Evolutionary conservation across 2,113 vertebrate species (phyloP), one percentile per base, ranked within the genome.

Genomic region (Gymnorhina tibicen): DNA sequence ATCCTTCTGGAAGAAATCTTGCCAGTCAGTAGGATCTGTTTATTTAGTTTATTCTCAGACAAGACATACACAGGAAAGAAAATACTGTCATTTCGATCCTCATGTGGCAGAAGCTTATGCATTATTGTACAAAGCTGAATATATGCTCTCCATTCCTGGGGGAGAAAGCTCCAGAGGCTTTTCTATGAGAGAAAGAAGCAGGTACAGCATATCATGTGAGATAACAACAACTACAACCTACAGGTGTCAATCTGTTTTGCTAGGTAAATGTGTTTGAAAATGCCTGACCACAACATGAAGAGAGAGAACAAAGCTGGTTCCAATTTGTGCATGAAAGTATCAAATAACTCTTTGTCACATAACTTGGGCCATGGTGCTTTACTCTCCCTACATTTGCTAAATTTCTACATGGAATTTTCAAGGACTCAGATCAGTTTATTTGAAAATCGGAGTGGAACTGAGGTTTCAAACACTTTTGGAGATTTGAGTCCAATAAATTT

Each of bases 261-360:
- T 52, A 66, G 33, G 44, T 28, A 50, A 56, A 53, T 19, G 1
- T 62, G 7, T 30, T 56, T 58, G 32, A 12, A 60, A 24, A 76
- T 69, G 2, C 2, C 11, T 64, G n/a, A 32, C 27, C 6, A 33
- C 5, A 37, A 13, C 1, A 3, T 32, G 47, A 81, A 66, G 13
- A 69, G 9, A 55, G 20, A 85, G 75, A n/a, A 50, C 8, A 56
- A 74, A 72, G 10, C 7, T 53, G 4, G 3, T 32, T 78, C 17
- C 5, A 47, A 1, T 32, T 52, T 35, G 13, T 21, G 3, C 1
- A 3, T n/a, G 16, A 12, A 67, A 46, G 7, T 41, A 33, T 39
- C 17, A 47, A 26, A 17, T 50, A 63, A 44, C 27, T 44, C 7
- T 1, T 1, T 4, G 3, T 18, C 26, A 13, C 6, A 6, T 26